phyloP scores from a whole-genome alignment of 2,888 invertebrate genomes.

The Phymatocera aterrima region DNA sequence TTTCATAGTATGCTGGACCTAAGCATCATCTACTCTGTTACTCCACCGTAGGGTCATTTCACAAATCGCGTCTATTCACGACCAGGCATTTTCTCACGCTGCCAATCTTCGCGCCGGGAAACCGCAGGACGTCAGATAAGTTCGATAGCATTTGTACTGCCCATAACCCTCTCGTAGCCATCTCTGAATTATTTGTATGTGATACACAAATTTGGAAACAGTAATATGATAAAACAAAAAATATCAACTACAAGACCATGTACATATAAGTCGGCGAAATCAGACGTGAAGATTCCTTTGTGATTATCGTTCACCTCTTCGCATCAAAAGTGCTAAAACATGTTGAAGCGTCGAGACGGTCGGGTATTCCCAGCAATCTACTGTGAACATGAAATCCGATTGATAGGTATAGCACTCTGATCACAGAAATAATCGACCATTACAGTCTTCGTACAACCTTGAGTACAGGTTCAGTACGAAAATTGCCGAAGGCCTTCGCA shows the following conservation, averaged over 20 bases:
- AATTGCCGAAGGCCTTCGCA: background rate
- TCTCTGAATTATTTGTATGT: background rate
- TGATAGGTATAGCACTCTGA: background rate
- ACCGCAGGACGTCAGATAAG: background rate
- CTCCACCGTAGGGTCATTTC: background rate
- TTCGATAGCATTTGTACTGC: background rate
- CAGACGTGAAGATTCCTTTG: background rate
- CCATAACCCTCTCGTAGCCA: background rate
- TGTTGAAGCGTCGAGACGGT: background rate
- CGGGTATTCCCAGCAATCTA: background rate
- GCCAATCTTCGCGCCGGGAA: background rate
- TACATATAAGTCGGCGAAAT: background rate
- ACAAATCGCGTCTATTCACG: background rate
- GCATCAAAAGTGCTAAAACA: background rate
- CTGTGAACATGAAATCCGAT: background rate
- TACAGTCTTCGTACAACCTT: background rate
- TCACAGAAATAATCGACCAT: conserved; percentile 9
- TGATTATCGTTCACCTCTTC: background rate
- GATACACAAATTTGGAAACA: too few relatives aligned
- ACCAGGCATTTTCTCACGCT: background rate
- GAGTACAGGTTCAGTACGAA: background rate
- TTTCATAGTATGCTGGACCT: background rate
- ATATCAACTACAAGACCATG: background rate
- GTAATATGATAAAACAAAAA: background rate
- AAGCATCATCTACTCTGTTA: background rate